These are phyloP conservation scores for Elegia similella DNA, from an alignment of 2,888 invertebrate genomes.

Conservation along the genomic window DNA sequence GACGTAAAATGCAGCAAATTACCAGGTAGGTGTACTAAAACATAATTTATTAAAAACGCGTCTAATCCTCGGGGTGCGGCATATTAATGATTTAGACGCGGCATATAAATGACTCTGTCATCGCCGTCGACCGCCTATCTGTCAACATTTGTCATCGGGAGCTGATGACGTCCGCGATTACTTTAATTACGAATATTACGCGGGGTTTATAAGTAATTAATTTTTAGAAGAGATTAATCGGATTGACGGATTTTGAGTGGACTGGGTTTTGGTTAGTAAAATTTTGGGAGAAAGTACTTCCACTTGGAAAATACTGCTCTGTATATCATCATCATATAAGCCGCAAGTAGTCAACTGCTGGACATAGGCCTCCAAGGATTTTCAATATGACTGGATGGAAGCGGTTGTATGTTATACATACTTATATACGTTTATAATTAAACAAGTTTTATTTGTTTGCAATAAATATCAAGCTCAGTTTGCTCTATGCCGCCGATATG, in stretches of 20 bases:
- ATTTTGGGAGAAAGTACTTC: background rate
- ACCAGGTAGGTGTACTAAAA: conserved; percentile 23
- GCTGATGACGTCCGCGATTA: conserved; percentile 53
- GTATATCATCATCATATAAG: too few species aligned
- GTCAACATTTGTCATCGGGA: conserved; percentile 63
- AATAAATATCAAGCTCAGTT: too few species aligned
- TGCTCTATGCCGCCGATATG: too few species aligned
- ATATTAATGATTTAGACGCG: conserved; percentile 56
- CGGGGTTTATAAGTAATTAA: conserved; percentile 12
- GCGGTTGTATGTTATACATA: too few species aligned
- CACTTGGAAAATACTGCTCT: too few species aligned
- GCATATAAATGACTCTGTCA: conserved; percentile 71
- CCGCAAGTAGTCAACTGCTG: too few species aligned
- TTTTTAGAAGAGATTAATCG: conserved; percentile 1
- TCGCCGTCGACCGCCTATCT: conserved; percentile 57
- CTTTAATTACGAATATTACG: conserved; percentile 43
- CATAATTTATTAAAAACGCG: conserved; percentile 50
- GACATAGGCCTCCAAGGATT: too few species aligned
- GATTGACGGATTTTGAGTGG: background rate
- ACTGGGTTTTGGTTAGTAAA: background rate
- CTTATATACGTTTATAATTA: too few species aligned
- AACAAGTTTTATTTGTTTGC: too few species aligned
- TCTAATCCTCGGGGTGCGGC: conserved; percentile 42
- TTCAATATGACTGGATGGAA: too few species aligned
- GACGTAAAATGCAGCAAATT: background rate